Conservation (phyloP, 2,888 invertebrate species). For the Epinotia brunnichana region DNA sequence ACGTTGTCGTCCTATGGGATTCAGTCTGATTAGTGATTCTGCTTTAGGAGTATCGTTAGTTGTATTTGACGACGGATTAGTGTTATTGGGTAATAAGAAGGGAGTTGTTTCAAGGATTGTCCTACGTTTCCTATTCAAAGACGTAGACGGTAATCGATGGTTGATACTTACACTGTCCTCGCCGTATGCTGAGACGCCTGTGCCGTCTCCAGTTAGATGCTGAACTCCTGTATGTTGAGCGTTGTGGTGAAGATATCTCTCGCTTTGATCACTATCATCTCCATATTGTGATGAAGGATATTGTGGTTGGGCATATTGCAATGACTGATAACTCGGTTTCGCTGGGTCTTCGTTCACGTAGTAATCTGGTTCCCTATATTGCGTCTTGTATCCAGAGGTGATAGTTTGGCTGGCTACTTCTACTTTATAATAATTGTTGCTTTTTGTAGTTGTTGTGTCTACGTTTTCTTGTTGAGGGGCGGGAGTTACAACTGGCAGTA, state of each 20-base stretch:
- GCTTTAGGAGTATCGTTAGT: conserved; percentile 47
- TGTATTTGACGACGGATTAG: conserved; percentile 44
- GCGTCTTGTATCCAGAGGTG: conserved; percentile 52
- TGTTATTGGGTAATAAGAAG: conserved; percentile 58
- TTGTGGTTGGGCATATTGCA: conserved; percentile 57
- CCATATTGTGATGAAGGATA: conserved; percentile 38
- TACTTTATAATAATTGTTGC: conserved; percentile 66
- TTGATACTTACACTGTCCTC: conserved; percentile 75
- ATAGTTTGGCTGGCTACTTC: conserved; percentile 65
- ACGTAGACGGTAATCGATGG: conserved; percentile 4
- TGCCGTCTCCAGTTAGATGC: conserved; percentile 71
- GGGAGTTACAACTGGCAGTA: conserved; percentile 52
- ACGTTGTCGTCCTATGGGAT: conserved; percentile 22
- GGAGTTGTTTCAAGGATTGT: conserved; percentile 61
- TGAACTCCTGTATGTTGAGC: conserved; percentile 66
- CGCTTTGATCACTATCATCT: conserved; percentile 54
- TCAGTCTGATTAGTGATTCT: conserved; percentile 43
- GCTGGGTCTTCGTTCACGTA: conserved; percentile 51
- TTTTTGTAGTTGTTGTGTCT: conserved; percentile 61
- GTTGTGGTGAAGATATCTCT: conserved; percentile 67
- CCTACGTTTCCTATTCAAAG: conserved; percentile 53
- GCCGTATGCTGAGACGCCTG: conserved; percentile 70
- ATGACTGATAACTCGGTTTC: conserved; percentile 54
- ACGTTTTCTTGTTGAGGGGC: conserved; percentile 48
- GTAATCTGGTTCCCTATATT: conserved; percentile 49